These are phyloP conservation scores for Echiichthys vipera DNA, from an alignment of 2,797 vertebrate species.

Conservation along the genomic window DNA sequence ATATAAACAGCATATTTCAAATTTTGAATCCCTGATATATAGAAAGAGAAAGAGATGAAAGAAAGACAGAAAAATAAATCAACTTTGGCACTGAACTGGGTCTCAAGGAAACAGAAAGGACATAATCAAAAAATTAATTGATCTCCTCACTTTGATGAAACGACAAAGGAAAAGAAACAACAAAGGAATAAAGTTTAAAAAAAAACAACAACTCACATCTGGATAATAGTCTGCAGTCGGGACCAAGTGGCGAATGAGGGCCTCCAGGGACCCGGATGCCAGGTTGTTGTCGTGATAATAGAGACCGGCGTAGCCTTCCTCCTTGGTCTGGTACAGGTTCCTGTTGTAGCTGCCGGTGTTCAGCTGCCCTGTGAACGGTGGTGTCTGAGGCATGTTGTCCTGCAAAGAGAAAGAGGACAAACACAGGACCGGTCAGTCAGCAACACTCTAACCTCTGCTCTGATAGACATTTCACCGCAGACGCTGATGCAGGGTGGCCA, in stretches of 20 bases:
- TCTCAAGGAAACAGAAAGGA: slow-evolving; percentile 1
- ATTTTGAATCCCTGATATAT: neutral
- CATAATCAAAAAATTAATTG: neutral
- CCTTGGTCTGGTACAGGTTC: slow-evolving; percentile 89
- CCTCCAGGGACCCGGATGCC: slow-evolving; percentile 94
- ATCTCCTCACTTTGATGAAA: slow-evolving; percentile 7
- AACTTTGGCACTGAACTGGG: neutral
- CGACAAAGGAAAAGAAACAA: neutral
- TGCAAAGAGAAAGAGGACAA: slow-evolving; percentile 51
- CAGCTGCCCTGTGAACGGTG: slow-evolving; percentile 90
- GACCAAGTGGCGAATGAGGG: slow-evolving; percentile 93
- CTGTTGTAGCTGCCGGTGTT: slow-evolving; percentile 89
- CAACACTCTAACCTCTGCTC: neutral
- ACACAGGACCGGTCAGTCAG: slow-evolving; percentile 20
- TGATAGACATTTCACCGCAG: neutral
- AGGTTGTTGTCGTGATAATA: slow-evolving; percentile 94
- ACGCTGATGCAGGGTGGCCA: slow-evolving; percentile 28
- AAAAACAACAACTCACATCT: slow-evolving; percentile 86
- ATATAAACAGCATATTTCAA: no score
- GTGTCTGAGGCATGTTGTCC: slow-evolving; percentile 95
- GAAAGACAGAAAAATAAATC: neutral
- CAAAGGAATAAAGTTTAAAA: neutral
- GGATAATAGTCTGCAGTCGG: slow-evolving; percentile 94
- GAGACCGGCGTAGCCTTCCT: slow-evolving; percentile 87
- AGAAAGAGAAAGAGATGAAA: neutral